phyloP scores from a whole-genome alignment of 2,888 invertebrate genomes.

The Lysandra bellargus region DNA sequence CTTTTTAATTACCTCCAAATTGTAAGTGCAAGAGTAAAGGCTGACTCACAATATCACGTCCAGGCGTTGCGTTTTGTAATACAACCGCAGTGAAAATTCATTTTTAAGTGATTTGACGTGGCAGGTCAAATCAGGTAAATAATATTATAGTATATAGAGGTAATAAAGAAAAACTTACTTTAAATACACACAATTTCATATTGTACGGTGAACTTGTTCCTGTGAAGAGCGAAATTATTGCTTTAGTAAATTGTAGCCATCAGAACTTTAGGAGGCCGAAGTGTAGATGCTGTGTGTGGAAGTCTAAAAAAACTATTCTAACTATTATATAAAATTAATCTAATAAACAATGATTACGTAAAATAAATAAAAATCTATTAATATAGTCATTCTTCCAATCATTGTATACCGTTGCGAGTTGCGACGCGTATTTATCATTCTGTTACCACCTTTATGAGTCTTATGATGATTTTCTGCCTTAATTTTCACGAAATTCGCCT shows the following conservation, averaged over 20 bases:
- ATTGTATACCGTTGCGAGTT: neutral
- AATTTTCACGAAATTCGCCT: conserved; percentile 18
- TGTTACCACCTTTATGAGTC: neutral
- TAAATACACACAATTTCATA: too few relatives aligned
- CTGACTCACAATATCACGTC: neutral
- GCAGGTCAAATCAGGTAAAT: neutral
- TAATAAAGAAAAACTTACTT: too few relatives aligned
- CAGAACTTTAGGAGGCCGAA: too few relatives aligned
- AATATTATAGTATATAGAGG: too few relatives aligned
- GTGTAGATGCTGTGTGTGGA: too few relatives aligned
- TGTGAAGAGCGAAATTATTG: too few relatives aligned
- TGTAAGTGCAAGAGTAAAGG: neutral
- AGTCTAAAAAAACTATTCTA: too few relatives aligned
- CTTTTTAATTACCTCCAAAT: conserved; percentile 12
- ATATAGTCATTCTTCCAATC: neutral
- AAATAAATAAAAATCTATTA: too few relatives aligned
- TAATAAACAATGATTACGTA: too few relatives aligned
- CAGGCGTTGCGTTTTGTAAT: neutral
- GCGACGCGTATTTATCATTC: neutral
- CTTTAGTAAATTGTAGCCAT: too few relatives aligned
- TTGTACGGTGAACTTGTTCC: too few relatives aligned
- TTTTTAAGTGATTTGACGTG: neutral
- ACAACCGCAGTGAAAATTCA: neutral
- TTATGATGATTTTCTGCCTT: neutral
- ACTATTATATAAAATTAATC: too few relatives aligned